Conservation (phyloP, 1,140 invertebrate genomes). For the Heliconius hewitsoni region DNA sequence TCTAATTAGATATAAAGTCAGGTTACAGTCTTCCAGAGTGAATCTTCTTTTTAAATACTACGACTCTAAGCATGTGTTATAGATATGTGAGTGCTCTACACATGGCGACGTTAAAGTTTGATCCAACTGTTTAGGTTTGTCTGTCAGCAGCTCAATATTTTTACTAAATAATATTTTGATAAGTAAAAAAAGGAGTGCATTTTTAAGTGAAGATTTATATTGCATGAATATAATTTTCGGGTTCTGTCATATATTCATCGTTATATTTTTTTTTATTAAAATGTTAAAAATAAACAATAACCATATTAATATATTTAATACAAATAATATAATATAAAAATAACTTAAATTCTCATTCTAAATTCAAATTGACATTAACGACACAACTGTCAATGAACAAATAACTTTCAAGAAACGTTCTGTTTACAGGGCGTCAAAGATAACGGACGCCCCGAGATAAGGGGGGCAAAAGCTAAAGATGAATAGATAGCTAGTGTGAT, state of each 20-base stretch:
- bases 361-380: slow-evolving; percentile 33
- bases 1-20: background rate
- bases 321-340: background rate
- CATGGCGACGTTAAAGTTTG: background rate
- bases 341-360: slow-evolving; percentile 4
- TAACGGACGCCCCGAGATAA: slow-evolving; percentile 58
- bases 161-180: background rate
- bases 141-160: background rate
- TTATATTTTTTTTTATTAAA: too few relatives aligned
- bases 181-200: background rate
- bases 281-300: too few relatives aligned
- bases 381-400: slow-evolving; percentile 62
- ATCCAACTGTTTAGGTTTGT: background rate
- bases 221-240: too few relatives aligned
- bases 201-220: background rate
- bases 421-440: slow-evolving; percentile 58
- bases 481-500: slow-evolving; percentile 65
- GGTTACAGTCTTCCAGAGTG: background rate
- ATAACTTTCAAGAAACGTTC: slow-evolving; percentile 58
- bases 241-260: too few relatives aligned
- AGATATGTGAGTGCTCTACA: background rate
- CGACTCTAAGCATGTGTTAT: background rate
- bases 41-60: background rate
- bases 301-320: too few relatives aligned
- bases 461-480: slow-evolving; percentile 71